Conservation (phyloP, 2,797 vertebrate genomes). For the Salmo trutta region DNA sequence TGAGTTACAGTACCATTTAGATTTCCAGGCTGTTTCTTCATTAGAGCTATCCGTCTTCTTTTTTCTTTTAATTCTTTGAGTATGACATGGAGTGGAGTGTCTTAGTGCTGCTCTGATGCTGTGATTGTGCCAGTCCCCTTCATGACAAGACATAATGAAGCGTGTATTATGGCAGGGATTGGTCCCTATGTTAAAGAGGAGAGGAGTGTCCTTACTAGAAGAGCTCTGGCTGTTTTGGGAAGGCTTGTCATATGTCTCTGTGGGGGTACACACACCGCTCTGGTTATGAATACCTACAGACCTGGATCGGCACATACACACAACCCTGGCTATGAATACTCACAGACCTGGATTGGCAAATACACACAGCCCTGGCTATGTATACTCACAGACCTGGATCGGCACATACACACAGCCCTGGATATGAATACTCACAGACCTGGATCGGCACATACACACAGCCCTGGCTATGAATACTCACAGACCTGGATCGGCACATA, state of each 20-base stretch:
- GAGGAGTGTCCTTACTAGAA: constrained; percentile 11
- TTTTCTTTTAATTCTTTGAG: neutral
- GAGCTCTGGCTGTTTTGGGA: constrained; percentile 16
- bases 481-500: neutral
- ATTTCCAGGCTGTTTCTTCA: neutral
- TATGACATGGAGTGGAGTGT: constrained; percentile 36
- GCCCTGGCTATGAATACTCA: neutral
- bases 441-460: neutral
- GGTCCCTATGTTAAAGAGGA: constrained; percentile 11
- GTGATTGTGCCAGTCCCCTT: constrained; percentile 10
- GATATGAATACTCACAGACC: constrained; percentile 7
- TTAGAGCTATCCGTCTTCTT: neutral
- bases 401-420: too few relatives aligned
- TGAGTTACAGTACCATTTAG: neutral
- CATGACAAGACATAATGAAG: constrained; percentile 38
- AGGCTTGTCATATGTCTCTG: constrained; percentile 1
- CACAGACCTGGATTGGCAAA: neutral
- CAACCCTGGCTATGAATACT: neutral
- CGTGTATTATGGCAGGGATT: constrained; percentile 31
- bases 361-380: too few relatives aligned
- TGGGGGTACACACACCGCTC: neutral
- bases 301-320: neutral
- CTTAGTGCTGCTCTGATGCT: constrained; percentile 23
- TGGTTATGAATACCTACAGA: neutral
- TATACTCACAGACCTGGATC: constrained; percentile 9